phyloP scores from a whole-genome alignment of 2,113 vertebrate genomes.

The Corvus cornix region DNA sequence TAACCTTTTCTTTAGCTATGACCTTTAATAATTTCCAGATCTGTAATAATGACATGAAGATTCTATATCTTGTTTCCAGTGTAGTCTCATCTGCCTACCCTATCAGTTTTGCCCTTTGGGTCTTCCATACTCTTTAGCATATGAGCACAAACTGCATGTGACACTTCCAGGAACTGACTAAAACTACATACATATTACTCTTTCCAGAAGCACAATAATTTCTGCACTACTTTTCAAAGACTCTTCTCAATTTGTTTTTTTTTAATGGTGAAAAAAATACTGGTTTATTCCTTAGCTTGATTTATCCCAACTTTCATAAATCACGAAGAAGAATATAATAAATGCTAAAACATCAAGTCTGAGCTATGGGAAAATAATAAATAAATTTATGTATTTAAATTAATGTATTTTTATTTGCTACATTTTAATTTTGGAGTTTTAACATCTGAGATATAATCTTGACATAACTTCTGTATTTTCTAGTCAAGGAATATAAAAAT shows the following conservation, averaged over 20 bases:
- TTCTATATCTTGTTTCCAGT: neutral
- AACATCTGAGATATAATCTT: neutral
- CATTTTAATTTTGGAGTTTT: neutral
- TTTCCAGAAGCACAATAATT: neutral
- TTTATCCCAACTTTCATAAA: neutral
- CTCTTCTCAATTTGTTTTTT: neutral
- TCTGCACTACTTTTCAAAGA: neutral
- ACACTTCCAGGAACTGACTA: neutral
- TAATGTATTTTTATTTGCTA: neutral
- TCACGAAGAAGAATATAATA: neutral
- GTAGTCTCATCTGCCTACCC: neutral
- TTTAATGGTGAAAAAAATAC: neutral
- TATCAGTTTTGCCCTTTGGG: neutral
- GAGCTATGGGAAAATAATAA: neutral
- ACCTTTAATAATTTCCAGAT: neutral
- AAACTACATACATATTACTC: neutral
- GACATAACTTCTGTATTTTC: neutral
- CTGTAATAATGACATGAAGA: neutral
- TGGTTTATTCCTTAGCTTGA: neutral
- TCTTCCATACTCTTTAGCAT: neutral
- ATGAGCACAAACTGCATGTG: neutral
- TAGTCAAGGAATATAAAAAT: neutral
- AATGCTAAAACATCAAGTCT: neutral
- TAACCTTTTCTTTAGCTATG: neutral
- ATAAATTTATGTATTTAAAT: neutral